Conservation (phyloP, 2,113 vertebrate genomes). For the Hippocampus zosterae region DNA sequence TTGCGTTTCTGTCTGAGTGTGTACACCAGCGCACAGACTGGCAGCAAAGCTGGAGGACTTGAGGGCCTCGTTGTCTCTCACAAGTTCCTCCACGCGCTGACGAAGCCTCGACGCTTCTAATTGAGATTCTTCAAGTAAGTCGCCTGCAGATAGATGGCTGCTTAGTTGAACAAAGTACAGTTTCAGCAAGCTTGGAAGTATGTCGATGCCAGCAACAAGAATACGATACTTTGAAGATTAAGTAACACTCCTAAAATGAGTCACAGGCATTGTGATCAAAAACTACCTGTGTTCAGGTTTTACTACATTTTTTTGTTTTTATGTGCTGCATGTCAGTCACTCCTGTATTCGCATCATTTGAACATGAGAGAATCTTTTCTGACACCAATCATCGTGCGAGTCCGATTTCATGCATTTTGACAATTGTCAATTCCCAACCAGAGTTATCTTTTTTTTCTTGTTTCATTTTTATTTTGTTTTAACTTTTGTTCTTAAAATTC, state of each 20-base stretch:
- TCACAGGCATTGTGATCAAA: slow-evolving; percentile 16
- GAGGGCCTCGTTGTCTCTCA: slow-evolving; percentile 84
- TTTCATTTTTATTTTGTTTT: too few relatives aligned
- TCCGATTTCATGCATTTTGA: not conserved
- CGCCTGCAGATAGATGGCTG: slow-evolving; percentile 70
- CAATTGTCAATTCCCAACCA: not conserved
- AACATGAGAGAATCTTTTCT: not conserved
- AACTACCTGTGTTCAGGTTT: slow-evolving; percentile 26
- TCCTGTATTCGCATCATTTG: slow-evolving; percentile 1
- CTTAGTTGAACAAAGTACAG: not conserved
- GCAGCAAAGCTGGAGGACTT: slow-evolving; percentile 71
- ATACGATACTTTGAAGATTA: slow-evolving; percentile 3
- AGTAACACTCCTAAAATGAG: slow-evolving; percentile 16
- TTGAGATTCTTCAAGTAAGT: slow-evolving; percentile 91
- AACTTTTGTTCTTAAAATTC: too few relatives aligned
- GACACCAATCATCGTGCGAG: not conserved
- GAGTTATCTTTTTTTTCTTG: too few relatives aligned
- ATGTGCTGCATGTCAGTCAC: not conserved
- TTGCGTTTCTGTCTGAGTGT: slow-evolving; percentile 60
- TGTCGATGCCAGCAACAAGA: not conserved
- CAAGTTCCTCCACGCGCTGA: slow-evolving; percentile 89
- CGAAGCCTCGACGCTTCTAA: slow-evolving; percentile 85
- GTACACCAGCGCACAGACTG: slow-evolving; percentile 64
- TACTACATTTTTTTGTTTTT: slow-evolving; percentile 24
- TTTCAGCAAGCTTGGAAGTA: not conserved